Evolutionary conservation across 2,888 invertebrate genomes (phyloP).

Genomic region (Sinelater perroti): DNA sequence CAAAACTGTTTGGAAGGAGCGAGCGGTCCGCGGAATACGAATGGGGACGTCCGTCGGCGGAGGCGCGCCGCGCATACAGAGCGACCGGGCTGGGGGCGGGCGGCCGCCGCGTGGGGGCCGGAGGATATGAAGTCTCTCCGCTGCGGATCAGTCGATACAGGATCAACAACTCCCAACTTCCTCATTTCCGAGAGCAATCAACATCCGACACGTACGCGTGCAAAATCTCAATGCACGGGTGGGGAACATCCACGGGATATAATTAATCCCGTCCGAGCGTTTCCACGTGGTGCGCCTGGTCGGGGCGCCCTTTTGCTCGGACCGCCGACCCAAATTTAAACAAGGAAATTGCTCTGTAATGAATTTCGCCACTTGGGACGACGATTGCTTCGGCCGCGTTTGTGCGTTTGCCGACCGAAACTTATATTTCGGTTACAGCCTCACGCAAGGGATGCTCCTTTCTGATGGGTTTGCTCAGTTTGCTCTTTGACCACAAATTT

Average conservation of each 20-base stretch:
- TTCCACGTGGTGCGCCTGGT: slow-evolving; percentile 30
- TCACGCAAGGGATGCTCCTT: no score
- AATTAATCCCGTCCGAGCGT: slow-evolving; percentile 36
- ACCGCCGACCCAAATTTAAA: slow-evolving; percentile 24
- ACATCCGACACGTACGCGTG: slow-evolving; percentile 39
- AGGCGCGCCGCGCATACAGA: slow-evolving; percentile 38
- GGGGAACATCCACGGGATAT: slow-evolving; percentile 37
- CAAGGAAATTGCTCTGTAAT: slow-evolving; percentile 31
- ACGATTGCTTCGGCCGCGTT: no score
- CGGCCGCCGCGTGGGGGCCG: slow-evolving; percentile 27
- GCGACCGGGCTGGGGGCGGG: slow-evolving; percentile 28
- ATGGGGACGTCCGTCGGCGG: slow-evolving; percentile 36
- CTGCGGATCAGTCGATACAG: slow-evolving; percentile 40
- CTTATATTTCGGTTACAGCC: no score
- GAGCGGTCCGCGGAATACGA: slow-evolving; percentile 36
- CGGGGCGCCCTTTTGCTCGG: slow-evolving; percentile 25
- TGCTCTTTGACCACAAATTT: no score
- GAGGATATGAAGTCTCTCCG: slow-evolving; percentile 37
- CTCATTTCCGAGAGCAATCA: slow-evolving; percentile 41
- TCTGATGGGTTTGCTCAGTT: no score
- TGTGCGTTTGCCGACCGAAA: no score
- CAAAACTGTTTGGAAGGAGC: slow-evolving; percentile 41
- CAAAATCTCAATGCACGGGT: slow-evolving; percentile 40
- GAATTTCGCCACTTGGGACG: slow-evolving; percentile 20
- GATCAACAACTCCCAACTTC: slow-evolving; percentile 40